Percentiles rank a stretch among this genome's conserved stretches.
phyloP scores from a whole-genome alignment of 2,797 vertebrate genomes.

The Argentina silus region DNA sequence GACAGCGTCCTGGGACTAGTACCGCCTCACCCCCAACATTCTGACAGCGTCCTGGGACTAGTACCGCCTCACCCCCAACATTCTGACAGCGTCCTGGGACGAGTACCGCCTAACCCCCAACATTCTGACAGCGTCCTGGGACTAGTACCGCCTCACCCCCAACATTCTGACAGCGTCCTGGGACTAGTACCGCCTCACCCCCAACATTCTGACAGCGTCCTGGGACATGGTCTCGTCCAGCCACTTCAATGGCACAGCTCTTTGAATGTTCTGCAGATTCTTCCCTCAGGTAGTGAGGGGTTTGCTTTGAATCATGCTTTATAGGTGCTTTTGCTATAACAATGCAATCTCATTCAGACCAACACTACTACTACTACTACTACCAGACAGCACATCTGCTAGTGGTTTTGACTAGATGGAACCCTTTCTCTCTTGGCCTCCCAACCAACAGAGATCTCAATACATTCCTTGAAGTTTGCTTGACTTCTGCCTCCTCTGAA shows the following conservation, averaged over 20 bases:
- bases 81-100: too few species aligned
- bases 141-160: too few species aligned
- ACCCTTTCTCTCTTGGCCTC: conserved; percentile 43
- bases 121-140: too few species aligned
- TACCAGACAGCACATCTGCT: conserved; percentile 56
- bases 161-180: too few species aligned
- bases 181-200: too few species aligned
- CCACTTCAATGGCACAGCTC: conserved; percentile 39
- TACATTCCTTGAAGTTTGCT: conserved; percentile 73
- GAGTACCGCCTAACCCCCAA: too few species aligned
- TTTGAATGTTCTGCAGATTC: conserved; percentile 47
- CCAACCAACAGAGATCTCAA: conserved; percentile 61
- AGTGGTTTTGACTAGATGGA: conserved; percentile 47
- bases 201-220: too few species aligned
- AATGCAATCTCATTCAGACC: conserved; percentile 51
- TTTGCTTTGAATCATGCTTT: conserved; percentile 57
- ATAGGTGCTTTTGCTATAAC: conserved; percentile 51
- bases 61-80: too few species aligned
- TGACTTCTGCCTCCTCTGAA: conserved; percentile 28
- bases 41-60: too few species aligned
- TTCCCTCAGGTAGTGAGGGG: conserved; percentile 36
- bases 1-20: not conserved
- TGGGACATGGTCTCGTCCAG: too few species aligned
- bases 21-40: too few species aligned
- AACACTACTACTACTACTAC: conserved; percentile 14